Base-by-base conservation (phyloP, 2,797 vertebrate genomes). In the Siniperca undulata region DNA sequence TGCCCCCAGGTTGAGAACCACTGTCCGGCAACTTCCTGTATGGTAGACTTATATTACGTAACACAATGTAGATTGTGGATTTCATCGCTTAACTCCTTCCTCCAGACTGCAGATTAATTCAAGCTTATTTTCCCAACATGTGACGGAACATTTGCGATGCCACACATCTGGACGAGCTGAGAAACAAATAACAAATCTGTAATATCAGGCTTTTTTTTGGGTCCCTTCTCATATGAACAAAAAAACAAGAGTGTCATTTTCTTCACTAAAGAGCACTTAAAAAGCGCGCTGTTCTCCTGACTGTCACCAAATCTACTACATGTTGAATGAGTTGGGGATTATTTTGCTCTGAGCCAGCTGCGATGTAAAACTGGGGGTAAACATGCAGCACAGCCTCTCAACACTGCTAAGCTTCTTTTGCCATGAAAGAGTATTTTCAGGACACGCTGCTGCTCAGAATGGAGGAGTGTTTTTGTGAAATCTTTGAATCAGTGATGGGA, bases 71-170 rank as follows among this genome's bases (percentile, higher is more conserved):
- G 79, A 72, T 46, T 72, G 86, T 61, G 78, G 83, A 61, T 85
- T 86, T 70, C 19, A 22, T 0, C 53, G 77, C 42, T 87, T 73
- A 82, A 69, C 61, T 83, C 62, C 2, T 13, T 60, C 13, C 69
- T 64, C 74, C 82, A 86, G 80, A 77, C 75, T 65, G 53, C 72
- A 85, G 86, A 83, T 87, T 86, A 87, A 77, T 60, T 78, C 61
- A 58, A 38, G 36, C 73, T 85, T 40, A 73, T 81, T 86, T 74
- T 42, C 59, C 4, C 40, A 1, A 77, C 82, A 74, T 72, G 56
- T 1, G 55, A 56, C 17, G 53, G 42, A 78, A 52, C 67, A 52
- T 77, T 76, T 50, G 19, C 38, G 75, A 66, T 27, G 10, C 36
- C 16, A 14, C 67, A 76, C 70, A 76, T 80, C 66, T 86, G 73